A percentile compares a stretch with the other conserved stretches of the same genome.
Conservation (phyloP, 2,797 vertebrate genomes). For the Acanthurus lineatus region DNA sequence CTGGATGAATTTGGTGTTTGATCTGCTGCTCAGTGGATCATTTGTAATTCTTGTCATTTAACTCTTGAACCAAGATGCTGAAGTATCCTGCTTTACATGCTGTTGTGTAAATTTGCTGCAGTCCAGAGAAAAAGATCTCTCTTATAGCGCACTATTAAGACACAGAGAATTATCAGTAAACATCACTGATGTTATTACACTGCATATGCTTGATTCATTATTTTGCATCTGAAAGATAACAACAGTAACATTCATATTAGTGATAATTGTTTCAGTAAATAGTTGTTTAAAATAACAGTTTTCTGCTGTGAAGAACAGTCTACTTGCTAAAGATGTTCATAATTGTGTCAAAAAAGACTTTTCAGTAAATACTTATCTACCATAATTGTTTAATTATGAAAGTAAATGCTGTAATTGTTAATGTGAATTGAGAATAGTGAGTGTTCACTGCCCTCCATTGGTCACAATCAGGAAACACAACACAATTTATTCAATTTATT, state of each 20-base stretch:
- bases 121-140: neutral
- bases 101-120: neutral
- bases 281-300: neutral
- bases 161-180: neutral
- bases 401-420: neutral
- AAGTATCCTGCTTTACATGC: neutral
- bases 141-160: neutral
- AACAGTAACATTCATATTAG: conserved; percentile 3
- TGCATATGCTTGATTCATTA: neutral
- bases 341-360: too few relatives aligned
- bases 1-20: conserved; percentile 11
- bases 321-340: neutral
- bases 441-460: conserved; percentile 50
- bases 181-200: neutral
- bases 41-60: neutral
- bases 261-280: neutral
- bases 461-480: conserved; percentile 1
- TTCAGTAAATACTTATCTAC: neutral
- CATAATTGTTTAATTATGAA: conserved; percentile 15
- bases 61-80: neutral
- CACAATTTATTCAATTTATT: neutral
- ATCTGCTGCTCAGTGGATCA: conserved; percentile 2
- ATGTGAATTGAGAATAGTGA: neutral
- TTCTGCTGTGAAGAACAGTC: neutral
- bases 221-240: neutral